Evolutionary conservation across 2,113 vertebrate species (phyloP), one percentile per base, ranked within the genome.

Genomic region (Gnathonemus echidnorhynchus): DNA sequence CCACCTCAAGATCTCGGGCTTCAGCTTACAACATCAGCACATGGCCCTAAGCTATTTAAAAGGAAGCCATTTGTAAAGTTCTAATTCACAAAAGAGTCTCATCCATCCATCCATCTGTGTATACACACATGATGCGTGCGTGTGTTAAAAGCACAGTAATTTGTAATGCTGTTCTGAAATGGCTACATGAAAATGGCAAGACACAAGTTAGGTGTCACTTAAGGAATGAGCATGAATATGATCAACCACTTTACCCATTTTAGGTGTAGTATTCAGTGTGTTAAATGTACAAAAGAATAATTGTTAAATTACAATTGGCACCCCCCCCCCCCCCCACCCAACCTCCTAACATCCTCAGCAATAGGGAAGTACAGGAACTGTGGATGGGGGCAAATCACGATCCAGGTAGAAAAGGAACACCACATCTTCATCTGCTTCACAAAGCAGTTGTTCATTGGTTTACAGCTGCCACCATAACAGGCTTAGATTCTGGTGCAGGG

Each of bases 1-100:
- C 95, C 94, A 95, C 91, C 94, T 93, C 93, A 94, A 92, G 49
- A 70, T 94, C 94, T 88, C 93, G 90, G 88, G 87, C 93, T 91
- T 92, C 91, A 90, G 92, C 91, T 92, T 45, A 89, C 91, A 90
- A 91, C 91, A 93, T 93, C 91, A 91, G 91, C 92, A 93, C 93
- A 93, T 93, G 92, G 93, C 94, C 93, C 2, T 74, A 92, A 94
- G 92, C 93, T 42, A 46, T 83, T 24, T 52, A 24, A 49, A 42
- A 42, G 70, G 46, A 50, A 83, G 66, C 39, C 70, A 87, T 52
- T 52, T 17, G 13, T 87, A 87, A 31, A 58, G 53, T 62, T 42
- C 27, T 56, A 56, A 58, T 31, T 66, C 49, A 17, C 86, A 53
- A 8, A 56, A 42, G 10, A 42, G 35, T 27, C 35, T 53, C 39